Evolutionary conservation across 2,888 invertebrate species (phyloP), one percentile per base, ranked within the genome.

Genomic region (Esperia sulphurella): DNA sequence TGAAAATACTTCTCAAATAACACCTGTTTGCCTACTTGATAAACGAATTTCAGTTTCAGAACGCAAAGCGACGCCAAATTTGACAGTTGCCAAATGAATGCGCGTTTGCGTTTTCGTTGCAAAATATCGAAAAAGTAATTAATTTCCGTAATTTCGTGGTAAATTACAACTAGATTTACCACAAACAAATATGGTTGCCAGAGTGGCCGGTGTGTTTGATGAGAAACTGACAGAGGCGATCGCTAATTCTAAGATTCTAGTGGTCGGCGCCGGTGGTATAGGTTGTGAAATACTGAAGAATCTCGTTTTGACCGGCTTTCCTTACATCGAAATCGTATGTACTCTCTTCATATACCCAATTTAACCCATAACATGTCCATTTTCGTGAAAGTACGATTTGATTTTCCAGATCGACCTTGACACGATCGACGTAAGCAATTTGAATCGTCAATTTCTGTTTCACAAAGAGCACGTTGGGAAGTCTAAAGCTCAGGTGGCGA

Each of bases 271-370:
- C 66, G 99, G 99, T 57, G 99, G 99, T 50, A 99, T 99, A 70
- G 99, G 99, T 56, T 99, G 99, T 89, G 99, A 99, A 89, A 93
- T 99, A 60, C 89, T 99, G 37, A 99, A 99, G 83, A 98, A 98
- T 90, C 92, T 99, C 57, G 98, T 98, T 31, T 90, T 99, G 43
- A 95, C 96, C 56, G 99, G 99, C 55, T 99, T 99, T 77, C 92
- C 92, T 38, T 91, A 97, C 61, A 97, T 99, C 65, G 96, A 97
- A 91, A 95, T 99, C 71, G 99, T 98, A 92, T 91, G 95, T 92
- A 54, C 48, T 58, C 13, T 30, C 29, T 40, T 29, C 21, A 41
- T 45, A 43, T 8, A 13, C 35, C 33, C 31, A 44, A 48, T 33
- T 12, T 53, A 92, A 92, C 58, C 45, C 5, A 46, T 37, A 29